A percentile compares a stretch with the other conserved stretches of the same genome.
Evolutionary conservation across 2,797 vertebrate genomes (phyloP).

Genomic region (Nothura maculosa): DNA sequence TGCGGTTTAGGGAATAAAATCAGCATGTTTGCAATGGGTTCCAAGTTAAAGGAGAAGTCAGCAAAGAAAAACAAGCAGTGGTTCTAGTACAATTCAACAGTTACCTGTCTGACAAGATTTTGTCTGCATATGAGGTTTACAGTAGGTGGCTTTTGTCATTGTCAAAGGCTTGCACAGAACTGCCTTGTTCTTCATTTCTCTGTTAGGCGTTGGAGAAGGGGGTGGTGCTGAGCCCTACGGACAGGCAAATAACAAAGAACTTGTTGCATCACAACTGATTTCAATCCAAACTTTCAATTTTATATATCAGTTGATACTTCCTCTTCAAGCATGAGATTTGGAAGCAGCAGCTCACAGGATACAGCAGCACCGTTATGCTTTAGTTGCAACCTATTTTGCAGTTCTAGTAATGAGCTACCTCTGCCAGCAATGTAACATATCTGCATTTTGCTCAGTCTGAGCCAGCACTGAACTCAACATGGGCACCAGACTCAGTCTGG

Average conservation of each 20-base stretch:
- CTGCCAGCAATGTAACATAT: background rate
- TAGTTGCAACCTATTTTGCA: background rate
- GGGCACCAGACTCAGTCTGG: no score
- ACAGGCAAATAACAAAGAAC: constrained; percentile 28
- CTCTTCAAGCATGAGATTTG: background rate
- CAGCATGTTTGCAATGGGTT: background rate
- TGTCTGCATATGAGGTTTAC: constrained; percentile 99
- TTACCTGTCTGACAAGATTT: constrained; percentile 96
- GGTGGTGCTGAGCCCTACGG: constrained; percentile 81
- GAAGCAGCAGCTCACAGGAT: background rate
- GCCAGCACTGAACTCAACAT: background rate
- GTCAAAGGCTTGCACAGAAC: constrained; percentile 98
- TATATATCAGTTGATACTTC: background rate
- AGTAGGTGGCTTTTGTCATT: constrained; percentile 98
- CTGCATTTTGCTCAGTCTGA: background rate
- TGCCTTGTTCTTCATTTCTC: constrained; percentile 99
- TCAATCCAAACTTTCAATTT: background rate
- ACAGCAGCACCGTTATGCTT: background rate
- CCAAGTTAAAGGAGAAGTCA: background rate
- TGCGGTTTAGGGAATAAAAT: background rate
- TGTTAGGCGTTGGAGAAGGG: constrained; percentile 87
- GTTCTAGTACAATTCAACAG: background rate
- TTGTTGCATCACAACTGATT: background rate
- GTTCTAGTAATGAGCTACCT: background rate
- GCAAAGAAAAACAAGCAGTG: background rate